These are phyloP conservation scores for Drosophila melanogaster DNA, from an alignment of 1,140 invertebrate genomes.

Conservation along the genomic window Release_6_plus_ISO1_MT NT_033779.5:19087501-19088000, in stretches of 20 bases:
- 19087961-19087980: too few relatives aligned
- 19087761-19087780: background rate
- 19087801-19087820: too few relatives aligned
- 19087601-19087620: slow-evolving; percentile 83
- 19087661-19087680: slow-evolving; percentile 74
- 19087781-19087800: too few relatives aligned
- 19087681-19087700: slow-evolving; percentile 43
- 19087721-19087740: background rate
- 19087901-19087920: too few relatives aligned
- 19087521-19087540: slow-evolving; percentile 6
- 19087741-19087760: background rate
- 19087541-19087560: slow-evolving; percentile 30
- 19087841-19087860: too few relatives aligned
- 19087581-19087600: slow-evolving; percentile 67
- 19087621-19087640: slow-evolving; percentile 70
- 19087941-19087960: too few relatives aligned
- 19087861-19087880: too few relatives aligned
- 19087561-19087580: slow-evolving; percentile 73
- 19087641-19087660: slow-evolving; percentile 33
- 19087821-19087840: too few relatives aligned
- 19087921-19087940: too few relatives aligned
- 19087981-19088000: too few relatives aligned
- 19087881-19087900: too few relatives aligned
- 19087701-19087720: slow-evolving; percentile 15
- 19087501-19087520: background rate